phyloP scores from a whole-genome alignment of 2,888 invertebrate genomes.

The Euspilapteryx auroguttella region DNA sequence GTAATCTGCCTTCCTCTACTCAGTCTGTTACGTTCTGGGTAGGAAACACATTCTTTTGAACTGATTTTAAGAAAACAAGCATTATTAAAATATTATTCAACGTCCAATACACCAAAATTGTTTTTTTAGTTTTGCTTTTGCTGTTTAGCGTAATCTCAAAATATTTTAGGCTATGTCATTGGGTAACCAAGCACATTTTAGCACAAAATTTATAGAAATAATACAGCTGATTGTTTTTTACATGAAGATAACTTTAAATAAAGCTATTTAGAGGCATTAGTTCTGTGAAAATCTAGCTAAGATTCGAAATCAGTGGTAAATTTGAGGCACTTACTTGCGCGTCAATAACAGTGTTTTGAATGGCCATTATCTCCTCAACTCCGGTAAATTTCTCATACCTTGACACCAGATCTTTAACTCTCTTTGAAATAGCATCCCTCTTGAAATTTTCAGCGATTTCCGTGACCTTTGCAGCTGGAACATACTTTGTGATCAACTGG shows the following conservation, averaged over 20 bases:
- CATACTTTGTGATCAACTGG: constrained; percentile 33
- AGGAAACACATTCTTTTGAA: too few relatives aligned
- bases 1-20: too few relatives aligned
- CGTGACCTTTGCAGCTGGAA: constrained; percentile 26
- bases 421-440: constrained; percentile 24
- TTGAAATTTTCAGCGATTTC: constrained; percentile 42
- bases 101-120: too few relatives aligned
- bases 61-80: too few relatives aligned
- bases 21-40: too few relatives aligned
- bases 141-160: too few relatives aligned
- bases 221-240: background rate
- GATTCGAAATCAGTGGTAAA: too few relatives aligned
- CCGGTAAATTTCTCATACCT: constrained; percentile 78
- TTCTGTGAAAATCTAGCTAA: too few relatives aligned
- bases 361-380: constrained; percentile 73
- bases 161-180: too few relatives aligned
- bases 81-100: too few relatives aligned
- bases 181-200: background rate
- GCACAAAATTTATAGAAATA: background rate
- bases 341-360: constrained; percentile 73
- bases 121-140: too few relatives aligned
- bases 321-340: constrained; percentile 63
- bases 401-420: constrained; percentile 47
- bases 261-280: too few relatives aligned
- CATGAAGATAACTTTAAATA: background rate